Evolutionary conservation across 2,888 invertebrate genomes (phyloP).

Genomic region (Himalopsyche anomala): DNA sequence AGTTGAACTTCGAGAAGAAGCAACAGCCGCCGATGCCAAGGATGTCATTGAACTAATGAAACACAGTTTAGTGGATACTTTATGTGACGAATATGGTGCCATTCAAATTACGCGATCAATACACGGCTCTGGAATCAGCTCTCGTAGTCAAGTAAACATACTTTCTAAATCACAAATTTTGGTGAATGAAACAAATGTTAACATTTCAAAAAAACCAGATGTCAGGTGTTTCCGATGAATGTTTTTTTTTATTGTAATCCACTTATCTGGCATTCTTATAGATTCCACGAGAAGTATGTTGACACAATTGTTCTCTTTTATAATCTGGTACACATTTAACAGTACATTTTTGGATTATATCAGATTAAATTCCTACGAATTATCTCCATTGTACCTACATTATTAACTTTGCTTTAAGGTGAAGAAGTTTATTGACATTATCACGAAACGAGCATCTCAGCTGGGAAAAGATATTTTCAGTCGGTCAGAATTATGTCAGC

Average conservation of each 20-base stretch:
- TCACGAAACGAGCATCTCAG: constrained; percentile 82
- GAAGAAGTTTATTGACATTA: constrained; percentile 82
- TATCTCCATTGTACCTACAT: constrained; percentile 38
- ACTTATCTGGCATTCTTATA: too few species aligned
- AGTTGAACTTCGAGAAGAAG: constrained; percentile 88
- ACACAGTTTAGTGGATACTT: constrained; percentile 86
- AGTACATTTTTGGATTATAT: too few species aligned
- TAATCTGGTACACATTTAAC: too few species aligned
- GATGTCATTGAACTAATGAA: constrained; percentile 92
- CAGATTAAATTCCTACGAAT: too few species aligned
- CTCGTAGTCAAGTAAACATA: constrained; percentile 78
- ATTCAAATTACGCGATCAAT: constrained; percentile 81
- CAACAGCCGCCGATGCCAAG: constrained; percentile 86
- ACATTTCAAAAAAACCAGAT: too few species aligned
- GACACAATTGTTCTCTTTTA: too few species aligned
- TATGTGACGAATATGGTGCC: constrained; percentile 83
- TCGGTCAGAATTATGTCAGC: constrained; percentile 84
- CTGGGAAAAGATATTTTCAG: constrained; percentile 85
- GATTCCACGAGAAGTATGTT: too few species aligned
- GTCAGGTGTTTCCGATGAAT: too few species aligned
- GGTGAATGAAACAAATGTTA: too few species aligned
- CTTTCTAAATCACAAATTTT: too few species aligned
- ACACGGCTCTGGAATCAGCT: constrained; percentile 85
- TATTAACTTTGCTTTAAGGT: constrained; percentile 74
- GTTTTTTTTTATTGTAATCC: too few species aligned